Evolutionary conservation across 2,797 vertebrate species (phyloP).

Genomic region (Propithecus perrieri): DNA sequence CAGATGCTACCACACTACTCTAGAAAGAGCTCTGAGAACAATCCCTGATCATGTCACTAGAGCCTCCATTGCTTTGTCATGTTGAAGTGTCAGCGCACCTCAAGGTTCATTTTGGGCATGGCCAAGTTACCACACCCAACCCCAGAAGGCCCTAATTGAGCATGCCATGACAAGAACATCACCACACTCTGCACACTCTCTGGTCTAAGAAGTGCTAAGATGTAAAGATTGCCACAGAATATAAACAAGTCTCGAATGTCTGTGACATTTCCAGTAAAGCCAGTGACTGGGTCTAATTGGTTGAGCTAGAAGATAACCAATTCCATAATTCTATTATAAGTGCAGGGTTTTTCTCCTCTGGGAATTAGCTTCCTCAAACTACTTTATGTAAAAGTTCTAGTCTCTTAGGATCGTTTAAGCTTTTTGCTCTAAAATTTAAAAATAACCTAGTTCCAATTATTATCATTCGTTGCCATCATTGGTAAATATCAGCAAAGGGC

Average conservation of each 20-base stretch:
- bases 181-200: neutral
- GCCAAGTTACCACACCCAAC: neutral
- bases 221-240: neutral
- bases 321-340: neutral
- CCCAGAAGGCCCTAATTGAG: neutral
- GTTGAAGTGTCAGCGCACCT: neutral
- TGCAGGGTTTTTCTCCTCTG: neutral
- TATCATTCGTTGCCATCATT: neutral
- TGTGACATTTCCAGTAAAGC: neutral
- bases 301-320: neutral
- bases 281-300: neutral
- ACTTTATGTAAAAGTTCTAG: neutral
- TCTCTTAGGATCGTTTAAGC: neutral
- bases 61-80: neutral
- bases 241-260: neutral
- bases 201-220: neutral
- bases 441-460: constrained; percentile 13
- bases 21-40: neutral
- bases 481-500: neutral
- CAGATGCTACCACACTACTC: neutral
- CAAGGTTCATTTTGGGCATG: no score
- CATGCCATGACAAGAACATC: neutral
- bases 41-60: no score
- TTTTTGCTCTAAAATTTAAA: constrained; percentile 48
- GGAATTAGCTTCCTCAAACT: neutral